A percentile compares a stretch with the other conserved stretches of the same genome.
phyloP scores from a whole-genome alignment of 2,113 vertebrate genomes.

The Zosterops pallidus region DNA sequence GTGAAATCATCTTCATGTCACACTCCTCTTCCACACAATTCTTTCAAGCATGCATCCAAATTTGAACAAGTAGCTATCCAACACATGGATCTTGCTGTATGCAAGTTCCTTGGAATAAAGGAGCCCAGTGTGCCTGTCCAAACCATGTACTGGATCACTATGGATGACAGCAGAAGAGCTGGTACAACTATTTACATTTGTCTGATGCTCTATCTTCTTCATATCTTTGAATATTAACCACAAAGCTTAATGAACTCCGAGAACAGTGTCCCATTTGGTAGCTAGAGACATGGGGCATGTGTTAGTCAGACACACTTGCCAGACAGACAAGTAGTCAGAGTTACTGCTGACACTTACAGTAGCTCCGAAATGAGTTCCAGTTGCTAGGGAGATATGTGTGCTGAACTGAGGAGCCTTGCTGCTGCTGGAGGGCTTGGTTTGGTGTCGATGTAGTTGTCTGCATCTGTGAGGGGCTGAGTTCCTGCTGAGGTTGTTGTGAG shows the following conservation, averaged over 20 bases:
- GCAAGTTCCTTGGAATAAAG: background rate
- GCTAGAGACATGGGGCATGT: background rate
- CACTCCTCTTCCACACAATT: background rate
- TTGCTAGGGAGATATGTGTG: constrained; percentile 90
- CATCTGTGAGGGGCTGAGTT: constrained; percentile 87
- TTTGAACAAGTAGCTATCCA: background rate
- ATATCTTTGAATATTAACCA: background rate
- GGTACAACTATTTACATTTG: background rate
- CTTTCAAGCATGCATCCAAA: background rate
- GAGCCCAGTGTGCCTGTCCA: background rate
- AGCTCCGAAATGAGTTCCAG: constrained; percentile 92
- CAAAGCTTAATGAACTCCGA: background rate
- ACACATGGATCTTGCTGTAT: background rate
- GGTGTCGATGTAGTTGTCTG: constrained; percentile 76
- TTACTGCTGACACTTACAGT: constrained; percentile 80
- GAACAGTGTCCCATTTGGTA: background rate
- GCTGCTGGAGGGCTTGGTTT: constrained; percentile 82
- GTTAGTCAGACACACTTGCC: background rate
- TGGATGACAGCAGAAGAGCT: background rate
- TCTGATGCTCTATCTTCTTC: background rate
- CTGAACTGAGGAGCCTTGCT: constrained; percentile 82
- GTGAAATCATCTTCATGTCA: background rate
- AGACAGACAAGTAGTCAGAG: background rate
- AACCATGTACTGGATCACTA: background rate
- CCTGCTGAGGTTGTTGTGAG: constrained; percentile 85